A percentile compares a stretch with the other conserved stretches of the same genome.
These are phyloP conservation scores for Morus bassanus DNA, from an alignment of 2,797 vertebrate genomes.

Conservation along the genomic window DNA sequence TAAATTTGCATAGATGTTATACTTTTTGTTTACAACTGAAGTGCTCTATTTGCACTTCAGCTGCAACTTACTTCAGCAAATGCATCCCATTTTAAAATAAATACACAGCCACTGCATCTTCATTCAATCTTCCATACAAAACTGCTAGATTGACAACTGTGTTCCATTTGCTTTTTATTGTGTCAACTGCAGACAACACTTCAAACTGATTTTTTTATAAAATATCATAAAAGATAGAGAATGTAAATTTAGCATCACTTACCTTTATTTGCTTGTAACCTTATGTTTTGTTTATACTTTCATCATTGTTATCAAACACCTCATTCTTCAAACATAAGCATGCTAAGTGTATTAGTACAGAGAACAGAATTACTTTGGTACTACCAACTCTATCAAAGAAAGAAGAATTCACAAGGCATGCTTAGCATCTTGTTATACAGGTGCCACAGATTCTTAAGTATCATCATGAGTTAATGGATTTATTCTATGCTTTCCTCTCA, in stretches of 20 bases:
- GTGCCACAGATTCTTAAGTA: slow-evolving; percentile 65
- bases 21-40: neutral
- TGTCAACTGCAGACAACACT: neutral
- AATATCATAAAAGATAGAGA: neutral
- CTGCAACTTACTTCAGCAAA: neutral
- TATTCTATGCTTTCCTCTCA: slow-evolving; percentile 64
- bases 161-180: neutral
- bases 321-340: slow-evolving; percentile 76
- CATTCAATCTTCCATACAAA: neutral
- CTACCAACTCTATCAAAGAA: slow-evolving; percentile 70
- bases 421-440: slow-evolving; percentile 70
- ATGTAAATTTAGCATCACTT: slow-evolving; percentile 60
- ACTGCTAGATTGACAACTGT: neutral
- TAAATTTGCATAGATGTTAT: neutral
- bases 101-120: neutral
- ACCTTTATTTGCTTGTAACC: slow-evolving; percentile 63
- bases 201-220: neutral
- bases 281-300: slow-evolving; percentile 41
- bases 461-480: slow-evolving; percentile 71
- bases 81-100: neutral
- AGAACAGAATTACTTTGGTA: slow-evolving; percentile 75
- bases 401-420: slow-evolving; percentile 78
- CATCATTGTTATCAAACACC: slow-evolving; percentile 62
- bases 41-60: neutral
- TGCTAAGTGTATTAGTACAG: slow-evolving; percentile 83